Evolutionary conservation across 2,797 vertebrate species (phyloP), one percentile per base, ranked within the genome.

Genomic region (Lepidocolaptes lacrymiger): DNA sequence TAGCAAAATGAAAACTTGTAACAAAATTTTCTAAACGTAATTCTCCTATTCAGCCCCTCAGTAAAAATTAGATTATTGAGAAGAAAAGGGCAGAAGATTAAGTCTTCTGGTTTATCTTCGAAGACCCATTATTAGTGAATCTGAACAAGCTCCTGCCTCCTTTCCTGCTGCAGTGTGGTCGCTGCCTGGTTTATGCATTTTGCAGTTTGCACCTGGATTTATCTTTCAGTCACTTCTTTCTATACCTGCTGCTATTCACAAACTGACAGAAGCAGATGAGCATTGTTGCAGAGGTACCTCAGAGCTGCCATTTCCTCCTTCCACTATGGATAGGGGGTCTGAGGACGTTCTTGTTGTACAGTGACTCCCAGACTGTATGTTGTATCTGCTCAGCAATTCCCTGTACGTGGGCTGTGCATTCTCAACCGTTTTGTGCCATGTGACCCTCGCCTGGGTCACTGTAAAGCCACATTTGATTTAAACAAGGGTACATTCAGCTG

Each of bases 401-500:
- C 63, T 80, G 30, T 79, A 13, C 0, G 10, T 93, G 91, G 81
- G 43, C 73, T 80, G 39, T 4, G 11, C 58, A 4, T 58, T 88
- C 56, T 67, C 59, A 64, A 91, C 69, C 9, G 34, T 64, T 86
- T 84, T 30, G 3, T 69, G 71, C 23, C 73, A 5, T 55, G 52
- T 85, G 67, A 67, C 64, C 74, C 41, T 75, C 37, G 39, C 28
- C 87, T 85, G 36, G 89, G 72, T 87, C 91, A 59, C 59, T 78
- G 23, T 43, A 56, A 64, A 93, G 87, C 82, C 83, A 62, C 75
- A 6, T 75, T 85, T 62, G 62, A 80, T 75, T 88, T 76, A 67
- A 95, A 88, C 61, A 95, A 85, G 88, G 43, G 48, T 71, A 55
- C 67, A 68, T 91, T 94, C 74, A 95, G 63, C 82, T 78, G 72